Evolutionary conservation across 1,140 invertebrate species (phyloP).

Genomic region (Stegodyphus mimosarum): DNA sequence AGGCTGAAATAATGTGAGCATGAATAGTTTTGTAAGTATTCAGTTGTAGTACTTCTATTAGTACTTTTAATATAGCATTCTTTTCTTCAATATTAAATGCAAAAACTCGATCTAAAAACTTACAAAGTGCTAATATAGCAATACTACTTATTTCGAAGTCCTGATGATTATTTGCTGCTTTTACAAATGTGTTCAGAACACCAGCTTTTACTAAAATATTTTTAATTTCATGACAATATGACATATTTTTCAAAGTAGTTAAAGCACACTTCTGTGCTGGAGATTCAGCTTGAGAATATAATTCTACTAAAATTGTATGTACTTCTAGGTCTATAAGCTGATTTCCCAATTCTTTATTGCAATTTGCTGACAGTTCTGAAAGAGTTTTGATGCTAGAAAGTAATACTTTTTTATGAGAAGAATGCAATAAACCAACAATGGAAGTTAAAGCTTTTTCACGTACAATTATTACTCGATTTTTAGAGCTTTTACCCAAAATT

Average conservation of each 20-base stretch:
- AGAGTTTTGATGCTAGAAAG: conserved; percentile 16
- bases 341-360: conserved; percentile 1
- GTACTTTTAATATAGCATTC: conserved; percentile 20
- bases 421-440: conserved; percentile 11
- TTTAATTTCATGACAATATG: conserved; percentile 1
- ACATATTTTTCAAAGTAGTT: conserved; percentile 21
- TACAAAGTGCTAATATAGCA: conserved; percentile 30
- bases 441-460: conserved; percentile 29
- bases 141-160: conserved; percentile 5
- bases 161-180: neutral
- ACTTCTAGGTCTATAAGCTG: conserved; percentile 14
- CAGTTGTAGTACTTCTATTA: conserved; percentile 8
- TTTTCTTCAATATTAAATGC: conserved; percentile 27
- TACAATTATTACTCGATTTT: conserved; percentile 12
- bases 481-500: conserved; percentile 17
- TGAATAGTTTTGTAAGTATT: conserved; percentile 36
- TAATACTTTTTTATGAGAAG: conserved; percentile 11
- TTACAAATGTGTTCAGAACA: conserved; percentile 23
- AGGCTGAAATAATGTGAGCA: conserved; percentile 13
- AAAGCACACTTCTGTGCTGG: neutral
- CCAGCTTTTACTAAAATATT: conserved; percentile 24
- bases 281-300: conserved; percentile 11
- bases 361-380: conserved; percentile 32
- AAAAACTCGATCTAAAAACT: conserved; percentile 14
- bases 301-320: conserved; percentile 18